A percentile compares a stretch with the other conserved stretches of the same genome.
phyloP scores from a whole-genome alignment of 2,113 vertebrate genomes.

The Apus apus region DNA sequence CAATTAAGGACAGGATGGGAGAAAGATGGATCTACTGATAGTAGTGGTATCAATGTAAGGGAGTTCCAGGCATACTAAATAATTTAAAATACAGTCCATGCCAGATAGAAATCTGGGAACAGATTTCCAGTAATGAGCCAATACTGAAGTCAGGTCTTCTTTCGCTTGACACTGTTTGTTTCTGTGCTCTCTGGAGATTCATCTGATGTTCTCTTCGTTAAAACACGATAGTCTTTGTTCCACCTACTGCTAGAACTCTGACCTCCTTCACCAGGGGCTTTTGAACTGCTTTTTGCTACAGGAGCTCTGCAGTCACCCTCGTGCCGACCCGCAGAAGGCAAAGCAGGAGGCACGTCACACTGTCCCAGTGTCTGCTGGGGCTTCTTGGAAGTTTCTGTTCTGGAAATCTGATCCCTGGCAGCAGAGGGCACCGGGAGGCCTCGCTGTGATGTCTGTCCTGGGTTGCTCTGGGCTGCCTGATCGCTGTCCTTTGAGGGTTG shows the following conservation, averaged over 20 bases:
- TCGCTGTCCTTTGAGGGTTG: neutral
- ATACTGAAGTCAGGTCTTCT: slow-evolving; percentile 43
- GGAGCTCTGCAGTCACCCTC: neutral
- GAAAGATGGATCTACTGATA: neutral
- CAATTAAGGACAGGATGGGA: neutral
- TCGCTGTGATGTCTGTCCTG: neutral
- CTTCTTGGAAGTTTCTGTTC: neutral
- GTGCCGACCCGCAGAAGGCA: neutral
- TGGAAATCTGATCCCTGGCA: neutral
- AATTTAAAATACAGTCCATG: slow-evolving; percentile 24
- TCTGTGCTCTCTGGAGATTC: neutral
- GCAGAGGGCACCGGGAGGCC: neutral
- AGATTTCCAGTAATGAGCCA: neutral
- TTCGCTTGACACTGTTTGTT: slow-evolving; percentile 48
- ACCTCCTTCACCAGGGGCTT: neutral
- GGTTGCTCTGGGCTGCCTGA: neutral
- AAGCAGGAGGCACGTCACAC: neutral
- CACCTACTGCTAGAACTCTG: neutral
- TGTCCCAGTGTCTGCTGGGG: neutral
- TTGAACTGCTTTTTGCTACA: neutral
- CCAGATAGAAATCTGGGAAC: neutral
- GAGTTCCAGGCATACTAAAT: neutral
- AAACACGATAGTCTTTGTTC: neutral
- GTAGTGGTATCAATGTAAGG: neutral
- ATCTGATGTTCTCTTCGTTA: neutral